Percentiles rank a stretch among this genome's conserved stretches.
phyloP scores from a whole-genome alignment of 2,888 invertebrate genomes.

The Aquatica leii region DNA sequence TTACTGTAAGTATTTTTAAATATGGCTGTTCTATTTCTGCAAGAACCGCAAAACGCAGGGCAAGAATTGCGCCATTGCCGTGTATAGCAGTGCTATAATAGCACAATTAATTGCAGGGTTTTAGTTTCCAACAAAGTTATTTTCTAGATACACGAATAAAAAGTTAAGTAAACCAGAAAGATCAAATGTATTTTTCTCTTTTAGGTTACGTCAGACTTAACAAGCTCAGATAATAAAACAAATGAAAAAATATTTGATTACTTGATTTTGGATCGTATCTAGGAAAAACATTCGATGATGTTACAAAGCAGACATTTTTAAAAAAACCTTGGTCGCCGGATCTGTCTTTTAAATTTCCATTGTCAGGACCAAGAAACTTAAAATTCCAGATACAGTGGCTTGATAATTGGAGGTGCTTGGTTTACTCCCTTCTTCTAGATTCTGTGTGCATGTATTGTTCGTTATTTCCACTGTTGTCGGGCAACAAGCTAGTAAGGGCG shows the following conservation, averaged over 20 bases:
- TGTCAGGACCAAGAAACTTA: slow-evolving; percentile 1
- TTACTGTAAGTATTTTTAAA: slow-evolving; percentile 1
- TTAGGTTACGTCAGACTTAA: neutral
- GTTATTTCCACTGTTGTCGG: slow-evolving; percentile 2
- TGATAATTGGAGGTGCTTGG: slow-evolving; percentile 9
- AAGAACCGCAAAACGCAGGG: neutral
- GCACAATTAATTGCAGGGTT: slow-evolving; percentile 1
- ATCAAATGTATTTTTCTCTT: slow-evolving; percentile 1
- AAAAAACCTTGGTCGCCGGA: slow-evolving; percentile 1
- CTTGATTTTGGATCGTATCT: neutral
- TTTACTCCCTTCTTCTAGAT: slow-evolving; percentile 12
- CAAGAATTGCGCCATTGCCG: slow-evolving; percentile 1
- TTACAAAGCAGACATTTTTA: slow-evolving; percentile 1
- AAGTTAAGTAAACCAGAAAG: neutral
- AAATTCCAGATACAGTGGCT: neutral
- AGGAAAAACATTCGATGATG: slow-evolving; percentile 7
- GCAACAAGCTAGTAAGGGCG: slow-evolving; percentile 5
- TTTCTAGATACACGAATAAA: neutral
- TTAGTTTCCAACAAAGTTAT: neutral
- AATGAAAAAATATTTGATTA: neutral
- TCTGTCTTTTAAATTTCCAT: slow-evolving; percentile 8
- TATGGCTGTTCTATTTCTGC: neutral
- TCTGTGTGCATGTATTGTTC: slow-evolving; percentile 10
- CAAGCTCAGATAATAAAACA: neutral
- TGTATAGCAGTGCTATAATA: neutral